phyloP scores from a whole-genome alignment of 2,113 vertebrate species.

The Alaudala cheleensis region DNA sequence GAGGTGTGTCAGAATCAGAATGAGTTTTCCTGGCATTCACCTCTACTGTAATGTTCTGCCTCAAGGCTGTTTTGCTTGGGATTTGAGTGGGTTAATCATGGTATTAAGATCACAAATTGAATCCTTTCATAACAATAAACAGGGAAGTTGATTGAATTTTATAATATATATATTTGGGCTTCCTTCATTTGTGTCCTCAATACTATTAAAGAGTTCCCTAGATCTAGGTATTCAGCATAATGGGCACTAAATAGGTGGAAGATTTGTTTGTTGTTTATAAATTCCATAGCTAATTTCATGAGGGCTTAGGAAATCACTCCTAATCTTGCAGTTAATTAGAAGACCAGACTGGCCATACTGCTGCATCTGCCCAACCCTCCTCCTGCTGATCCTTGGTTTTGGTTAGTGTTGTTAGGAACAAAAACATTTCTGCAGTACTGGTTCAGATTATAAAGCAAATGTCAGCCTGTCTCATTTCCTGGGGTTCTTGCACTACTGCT shows the following conservation, averaged over 20 bases:
- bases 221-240: not conserved
- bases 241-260: not conserved
- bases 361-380: not conserved
- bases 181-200: not conserved
- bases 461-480: not conserved
- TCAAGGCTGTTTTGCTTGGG: slow-evolving; percentile 18
- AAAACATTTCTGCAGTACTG: not conserved
- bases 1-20: not conserved
- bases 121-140: not conserved
- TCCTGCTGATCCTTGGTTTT: not conserved
- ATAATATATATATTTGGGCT: not conserved
- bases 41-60: slow-evolving; percentile 38
- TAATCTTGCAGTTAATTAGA: not conserved
- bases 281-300: not conserved
- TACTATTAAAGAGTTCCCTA: not conserved
- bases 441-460: not conserved
- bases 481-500: not conserved
- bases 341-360: not conserved
- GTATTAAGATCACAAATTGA: slow-evolving; percentile 18
- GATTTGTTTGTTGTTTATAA: slow-evolving; percentile 16
- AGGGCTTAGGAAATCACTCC: not conserved
- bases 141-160: slow-evolving; percentile 52
- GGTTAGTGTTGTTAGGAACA: not conserved
- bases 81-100: slow-evolving; percentile 26
- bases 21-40: slow-evolving; percentile 7